Evolutionary conservation across 2,888 invertebrate species (phyloP).

Genomic region (Gerris lacustris): DNA sequence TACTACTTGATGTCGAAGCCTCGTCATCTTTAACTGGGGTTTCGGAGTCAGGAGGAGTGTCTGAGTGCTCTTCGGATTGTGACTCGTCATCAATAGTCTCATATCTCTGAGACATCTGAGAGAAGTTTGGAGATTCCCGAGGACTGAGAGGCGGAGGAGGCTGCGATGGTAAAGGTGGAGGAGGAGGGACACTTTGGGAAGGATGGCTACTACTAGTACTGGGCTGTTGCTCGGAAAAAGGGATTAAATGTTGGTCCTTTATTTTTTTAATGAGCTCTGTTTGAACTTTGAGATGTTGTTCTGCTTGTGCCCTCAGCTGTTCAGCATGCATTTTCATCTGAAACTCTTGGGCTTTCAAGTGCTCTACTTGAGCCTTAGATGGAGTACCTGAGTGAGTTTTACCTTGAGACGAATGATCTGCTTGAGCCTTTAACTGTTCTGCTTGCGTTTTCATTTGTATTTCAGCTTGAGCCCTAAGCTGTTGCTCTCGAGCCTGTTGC

Average conservation of each 20-base stretch:
- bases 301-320: background rate
- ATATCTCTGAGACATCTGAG: slow-evolving; percentile 35
- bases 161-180: slow-evolving; percentile 5
- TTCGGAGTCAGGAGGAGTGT: background rate
- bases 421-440: background rate
- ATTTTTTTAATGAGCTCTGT: background rate
- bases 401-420: background rate
- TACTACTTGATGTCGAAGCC: slow-evolving; percentile 17
- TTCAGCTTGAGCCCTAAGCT: slow-evolving; percentile 33
- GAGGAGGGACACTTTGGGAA: background rate
- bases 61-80: background rate
- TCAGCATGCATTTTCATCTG: background rate
- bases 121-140: background rate
- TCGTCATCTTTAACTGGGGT: background rate
- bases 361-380: background rate
- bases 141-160: slow-evolving; percentile 1
- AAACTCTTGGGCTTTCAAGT: background rate
- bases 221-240: background rate
- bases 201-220: background rate
- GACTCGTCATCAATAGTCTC: slow-evolving; percentile 43
- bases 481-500: slow-evolving; percentile 42
- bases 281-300: background rate
- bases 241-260: background rate
- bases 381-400: background rate
- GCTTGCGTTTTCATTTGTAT: background rate